Evolutionary conservation across 2,113 vertebrate genomes (phyloP).

Genomic region (Erinaceus europaeus): DNA sequence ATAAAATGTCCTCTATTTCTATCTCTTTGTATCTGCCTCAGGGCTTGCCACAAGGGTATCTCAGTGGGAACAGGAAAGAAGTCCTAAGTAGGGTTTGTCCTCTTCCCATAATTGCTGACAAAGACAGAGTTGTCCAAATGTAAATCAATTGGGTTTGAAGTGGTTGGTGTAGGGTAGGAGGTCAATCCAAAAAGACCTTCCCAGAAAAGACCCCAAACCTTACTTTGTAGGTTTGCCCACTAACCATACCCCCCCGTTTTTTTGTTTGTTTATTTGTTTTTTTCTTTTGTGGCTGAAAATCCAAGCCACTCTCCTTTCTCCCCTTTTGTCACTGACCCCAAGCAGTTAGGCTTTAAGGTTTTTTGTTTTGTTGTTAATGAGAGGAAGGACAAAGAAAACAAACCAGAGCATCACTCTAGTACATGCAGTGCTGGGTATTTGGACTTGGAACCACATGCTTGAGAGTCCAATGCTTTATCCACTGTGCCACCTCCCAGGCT

Average conservation of each 20-base stretch:
- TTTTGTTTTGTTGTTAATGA: too few species aligned
- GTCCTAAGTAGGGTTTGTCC: not conserved
- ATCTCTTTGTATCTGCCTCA: not conserved
- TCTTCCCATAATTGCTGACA: not conserved
- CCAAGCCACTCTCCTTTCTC: not conserved
- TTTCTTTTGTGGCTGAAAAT: not conserved
- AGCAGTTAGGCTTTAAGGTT: not conserved
- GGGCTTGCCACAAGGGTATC: not conserved
- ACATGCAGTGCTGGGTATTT: too few species aligned
- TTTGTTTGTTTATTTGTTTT: not conserved
- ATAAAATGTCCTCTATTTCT: not conserved
- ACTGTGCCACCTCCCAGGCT: too few species aligned
- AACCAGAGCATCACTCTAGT: constrained; percentile 11
- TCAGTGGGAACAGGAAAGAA: not conserved
- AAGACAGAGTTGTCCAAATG: not conserved
- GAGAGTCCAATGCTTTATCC: too few species aligned
- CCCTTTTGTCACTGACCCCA: not conserved
- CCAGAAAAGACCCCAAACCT: not conserved
- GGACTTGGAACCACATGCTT: too few species aligned
- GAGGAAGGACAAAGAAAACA: too few species aligned
- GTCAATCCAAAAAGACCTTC: not conserved
- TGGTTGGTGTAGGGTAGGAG: not conserved
- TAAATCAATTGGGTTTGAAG: not conserved
- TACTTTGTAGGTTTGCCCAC: not conserved
- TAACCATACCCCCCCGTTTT: not conserved